Percentiles rank a stretch among this genome's conserved stretches.
Conservation (phyloP, 2,113 vertebrate species). For the Thalassarche chlororhynchos region DNA sequence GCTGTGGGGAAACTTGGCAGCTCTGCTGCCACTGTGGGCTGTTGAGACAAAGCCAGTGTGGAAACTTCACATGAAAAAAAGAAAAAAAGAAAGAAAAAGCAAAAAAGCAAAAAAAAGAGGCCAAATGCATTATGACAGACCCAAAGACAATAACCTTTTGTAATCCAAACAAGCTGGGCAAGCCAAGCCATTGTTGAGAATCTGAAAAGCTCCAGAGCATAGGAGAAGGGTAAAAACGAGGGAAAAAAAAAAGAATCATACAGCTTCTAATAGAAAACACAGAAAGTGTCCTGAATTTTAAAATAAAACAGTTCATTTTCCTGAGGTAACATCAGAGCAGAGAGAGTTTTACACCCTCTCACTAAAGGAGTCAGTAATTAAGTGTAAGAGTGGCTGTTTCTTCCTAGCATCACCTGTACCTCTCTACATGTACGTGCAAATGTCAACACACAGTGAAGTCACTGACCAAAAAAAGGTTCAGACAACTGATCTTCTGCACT, state of each 20-base stretch:
- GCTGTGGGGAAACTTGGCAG: slow-evolving; percentile 55
- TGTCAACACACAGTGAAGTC: background rate
- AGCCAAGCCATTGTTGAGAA: slow-evolving; percentile 63
- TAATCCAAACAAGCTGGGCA: slow-evolving; percentile 58
- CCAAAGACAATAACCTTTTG: slow-evolving; percentile 70
- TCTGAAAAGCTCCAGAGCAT: slow-evolving; percentile 41
- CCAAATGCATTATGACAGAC: slow-evolving; percentile 53
- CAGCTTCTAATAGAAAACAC: slow-evolving; percentile 28
- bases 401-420: background rate
- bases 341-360: background rate
- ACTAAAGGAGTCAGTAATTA: background rate
- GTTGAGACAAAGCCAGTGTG: slow-evolving; percentile 55
- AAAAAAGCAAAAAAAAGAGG: background rate
- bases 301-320: background rate
- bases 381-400: background rate
- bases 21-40: slow-evolving; percentile 23
- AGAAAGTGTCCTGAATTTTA: background rate
- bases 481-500: background rate
- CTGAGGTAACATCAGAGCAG: background rate
- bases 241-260: background rate
- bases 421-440: background rate
- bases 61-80: slow-evolving; percentile 17
- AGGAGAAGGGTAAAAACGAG: background rate
- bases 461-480: background rate
- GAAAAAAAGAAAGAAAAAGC: background rate